Percentiles rank a stretch among this genome's conserved stretches.
These are phyloP conservation scores for Amphiduros pacificus DNA, from an alignment of 2,888 invertebrate species.

Conservation along the genomic window DNA sequence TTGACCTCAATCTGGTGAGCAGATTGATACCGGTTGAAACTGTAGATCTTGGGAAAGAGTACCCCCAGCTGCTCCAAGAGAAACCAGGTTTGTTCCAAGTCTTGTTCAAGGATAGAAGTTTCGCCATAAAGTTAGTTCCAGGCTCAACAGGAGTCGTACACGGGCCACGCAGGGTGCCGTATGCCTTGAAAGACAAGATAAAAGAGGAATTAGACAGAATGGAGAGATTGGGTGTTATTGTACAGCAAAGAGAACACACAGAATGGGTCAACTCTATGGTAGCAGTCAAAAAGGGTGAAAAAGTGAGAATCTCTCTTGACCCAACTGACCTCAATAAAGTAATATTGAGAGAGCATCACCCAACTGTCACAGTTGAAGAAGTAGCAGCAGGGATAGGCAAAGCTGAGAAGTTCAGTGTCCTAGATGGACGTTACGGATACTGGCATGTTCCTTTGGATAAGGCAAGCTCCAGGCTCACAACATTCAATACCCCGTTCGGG, in stretches of 20 bases:
- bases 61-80: too few species aligned
- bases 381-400: neutral
- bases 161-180: neutral
- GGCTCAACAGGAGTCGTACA: too few species aligned
- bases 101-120: too few species aligned
- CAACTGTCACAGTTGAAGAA: neutral
- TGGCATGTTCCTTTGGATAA: neutral
- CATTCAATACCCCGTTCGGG: neutral
- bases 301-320: neutral
- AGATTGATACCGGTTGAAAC: too few species aligned
- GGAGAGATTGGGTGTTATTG: neutral
- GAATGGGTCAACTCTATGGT: constrained; percentile 1
- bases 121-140: too few species aligned
- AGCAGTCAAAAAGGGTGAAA: neutral
- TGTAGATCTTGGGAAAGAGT: too few species aligned
- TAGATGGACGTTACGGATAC: neutral
- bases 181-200: neutral
- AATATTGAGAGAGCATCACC: neutral
- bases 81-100: too few species aligned
- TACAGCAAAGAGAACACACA: neutral
- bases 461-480: neutral
- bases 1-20: too few species aligned
- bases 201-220: neutral
- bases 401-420: neutral
- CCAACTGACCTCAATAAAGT: neutral